Evolutionary conservation across 1,140 invertebrate genomes (phyloP).

Genomic region (Sycophila sp.): DNA sequence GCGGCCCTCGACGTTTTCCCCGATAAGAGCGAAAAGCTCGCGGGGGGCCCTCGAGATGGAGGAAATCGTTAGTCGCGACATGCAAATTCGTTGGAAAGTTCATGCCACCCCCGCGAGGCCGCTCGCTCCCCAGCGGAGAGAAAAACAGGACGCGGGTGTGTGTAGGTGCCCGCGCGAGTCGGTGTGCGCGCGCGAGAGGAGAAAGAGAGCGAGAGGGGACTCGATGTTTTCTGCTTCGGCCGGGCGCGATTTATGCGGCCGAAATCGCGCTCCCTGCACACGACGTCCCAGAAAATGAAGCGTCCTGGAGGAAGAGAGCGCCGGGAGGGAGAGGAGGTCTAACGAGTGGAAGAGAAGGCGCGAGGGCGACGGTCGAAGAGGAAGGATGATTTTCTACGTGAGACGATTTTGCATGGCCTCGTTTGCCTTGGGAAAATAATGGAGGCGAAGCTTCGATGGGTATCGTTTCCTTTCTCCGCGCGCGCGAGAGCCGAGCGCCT

Average conservation of each 20-base stretch:
- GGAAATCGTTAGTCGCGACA: conserved; percentile 54
- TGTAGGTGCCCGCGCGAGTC: conserved; percentile 30
- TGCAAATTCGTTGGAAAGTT: conserved; percentile 52
- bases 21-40: conserved; percentile 47
- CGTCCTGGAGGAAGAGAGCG: conserved; percentile 20
- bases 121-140: conserved; percentile 29
- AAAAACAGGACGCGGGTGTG: conserved; percentile 43
- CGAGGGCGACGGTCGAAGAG: neutral
- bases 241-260: conserved; percentile 48
- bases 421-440: conserved; percentile 41
- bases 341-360: neutral
- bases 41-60: conserved; percentile 44
- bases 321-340: neutral
- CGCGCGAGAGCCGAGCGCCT: neutral
- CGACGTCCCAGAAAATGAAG: conserved; percentile 45
- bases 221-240: conserved; percentile 39
- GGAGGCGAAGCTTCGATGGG: conserved; percentile 29
- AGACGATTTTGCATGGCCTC: conserved; percentile 42
- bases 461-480: conserved; percentile 34
- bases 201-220: neutral
- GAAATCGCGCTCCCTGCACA: conserved; percentile 44
- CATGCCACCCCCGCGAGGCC: neutral
- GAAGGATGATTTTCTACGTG: conserved; percentile 41
- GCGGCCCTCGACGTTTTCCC: no score
- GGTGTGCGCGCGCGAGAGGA: conserved; percentile 1